phyloP scores from a whole-genome alignment of 2,888 invertebrate species.

The Phyllotreta cruciferae region DNA sequence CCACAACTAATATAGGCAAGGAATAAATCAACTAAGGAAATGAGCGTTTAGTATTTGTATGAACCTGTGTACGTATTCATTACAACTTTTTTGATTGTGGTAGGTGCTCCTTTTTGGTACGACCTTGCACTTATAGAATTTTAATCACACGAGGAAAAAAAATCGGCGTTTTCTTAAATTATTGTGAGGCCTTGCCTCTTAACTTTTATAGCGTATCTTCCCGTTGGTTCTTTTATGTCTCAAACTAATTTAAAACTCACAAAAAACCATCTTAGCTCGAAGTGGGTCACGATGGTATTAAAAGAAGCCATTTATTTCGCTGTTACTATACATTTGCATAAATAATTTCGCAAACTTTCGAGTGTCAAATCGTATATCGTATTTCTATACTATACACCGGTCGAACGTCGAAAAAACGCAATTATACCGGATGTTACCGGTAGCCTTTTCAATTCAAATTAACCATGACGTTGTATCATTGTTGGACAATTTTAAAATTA shows the following conservation, averaged over 20 bases:
- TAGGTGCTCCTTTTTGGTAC: background rate
- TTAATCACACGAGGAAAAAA: constrained; percentile 14
- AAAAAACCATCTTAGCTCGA: constrained; percentile 11
- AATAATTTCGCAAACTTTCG: constrained; percentile 31
- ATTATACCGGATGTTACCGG: constrained; percentile 18
- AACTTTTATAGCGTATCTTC: no score
- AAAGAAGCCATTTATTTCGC: constrained; percentile 10
- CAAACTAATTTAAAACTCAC: no score
- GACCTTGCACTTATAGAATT: constrained; percentile 22
- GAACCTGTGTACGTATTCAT: no score
- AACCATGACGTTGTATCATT: background rate
- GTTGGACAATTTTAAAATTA: no score
- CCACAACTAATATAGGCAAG: no score
- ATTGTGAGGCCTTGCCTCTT: no score
- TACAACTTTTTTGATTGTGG: no score
- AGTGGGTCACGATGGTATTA: constrained; percentile 23
- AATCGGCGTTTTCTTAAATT: no score
- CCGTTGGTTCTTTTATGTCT: no score
- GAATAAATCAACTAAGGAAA: no score
- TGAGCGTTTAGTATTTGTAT: no score
- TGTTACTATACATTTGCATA: constrained; percentile 28
- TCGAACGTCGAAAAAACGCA: constrained; percentile 14
- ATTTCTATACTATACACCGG: constrained; percentile 3
- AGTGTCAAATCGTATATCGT: constrained; percentile 24
- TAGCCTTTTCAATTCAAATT: background rate